Base-by-base conservation (phyloP, 2,113 vertebrate species). In the Marmota monax region DNA sequence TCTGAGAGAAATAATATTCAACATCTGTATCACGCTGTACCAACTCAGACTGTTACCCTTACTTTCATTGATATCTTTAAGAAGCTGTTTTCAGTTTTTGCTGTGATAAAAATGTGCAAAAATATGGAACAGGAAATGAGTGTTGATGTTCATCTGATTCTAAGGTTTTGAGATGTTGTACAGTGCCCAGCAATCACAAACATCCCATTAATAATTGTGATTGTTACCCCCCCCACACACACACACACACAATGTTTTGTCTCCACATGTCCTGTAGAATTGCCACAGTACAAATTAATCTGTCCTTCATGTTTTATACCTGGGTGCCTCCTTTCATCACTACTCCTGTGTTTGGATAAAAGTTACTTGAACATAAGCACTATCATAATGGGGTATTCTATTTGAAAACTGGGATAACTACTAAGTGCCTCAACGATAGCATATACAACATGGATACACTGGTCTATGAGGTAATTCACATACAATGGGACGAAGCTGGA, bases 81-180 rank as follows among this genome's bases (percentile, higher is more conserved):
- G 67, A 92, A 89, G 79, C 37, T 69, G 37, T 69, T 92, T 89
- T 89, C 84, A 79, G 25, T 48, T 23, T 37, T 72, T 94, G 37
- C 48, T 88, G 58, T 11, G 18, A 85, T 83, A 91, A 63, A 80
- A 72, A 67, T 16, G 0, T 51, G 20, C 12, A 96, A 89, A 83
- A 88, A 29, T 10, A 90, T 12, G 1, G 5, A 80, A 80, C 73
- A 74, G 67, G 72, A 92, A 79, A 58, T 69, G 48, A 84, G 37
- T 20, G 29, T 25, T 29, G 58, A 37, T 79, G 23, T 73, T 80
- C 32, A 67, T 56, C 25, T 27, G 32, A 92, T 27, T 67, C n/a
- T 63, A 92, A 85, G 42, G 58, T 65, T 29, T 70, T 94, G 51
- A 87, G 34, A 70, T 34, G n/a, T 1, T 70, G 51, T 78, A 88